Conservation (phyloP, 1,140 invertebrate species). For the Apocrypta bakeri region DNA sequence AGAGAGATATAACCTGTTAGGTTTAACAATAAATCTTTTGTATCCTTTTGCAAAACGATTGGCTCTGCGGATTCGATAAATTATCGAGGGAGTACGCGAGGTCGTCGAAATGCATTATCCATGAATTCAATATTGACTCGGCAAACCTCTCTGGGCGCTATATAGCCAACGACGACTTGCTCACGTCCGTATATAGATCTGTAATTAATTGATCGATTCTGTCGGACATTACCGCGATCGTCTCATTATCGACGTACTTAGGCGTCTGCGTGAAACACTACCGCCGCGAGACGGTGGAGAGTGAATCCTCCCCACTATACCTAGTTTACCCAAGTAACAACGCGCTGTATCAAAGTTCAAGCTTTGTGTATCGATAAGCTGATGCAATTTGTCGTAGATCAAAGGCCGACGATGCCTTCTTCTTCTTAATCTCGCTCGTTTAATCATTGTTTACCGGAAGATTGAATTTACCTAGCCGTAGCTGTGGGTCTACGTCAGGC, state of each 20-base stretch:
- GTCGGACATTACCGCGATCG: slow-evolving; percentile 51
- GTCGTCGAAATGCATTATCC: slow-evolving; percentile 62
- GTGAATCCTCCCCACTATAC: neutral
- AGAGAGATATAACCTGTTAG: neutral
- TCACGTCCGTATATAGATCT: slow-evolving; percentile 56
- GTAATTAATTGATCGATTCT: slow-evolving; percentile 69
- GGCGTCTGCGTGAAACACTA: slow-evolving; percentile 4
- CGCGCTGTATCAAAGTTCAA: neutral
- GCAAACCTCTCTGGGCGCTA: slow-evolving; percentile 60
- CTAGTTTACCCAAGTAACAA: neutral
- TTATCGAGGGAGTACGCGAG: slow-evolving; percentile 8
- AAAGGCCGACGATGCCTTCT: too few relatives aligned
- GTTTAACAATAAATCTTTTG: slow-evolving; percentile 34
- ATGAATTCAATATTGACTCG: slow-evolving; percentile 69
- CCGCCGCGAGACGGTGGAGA: neutral
- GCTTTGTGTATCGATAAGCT: neutral
- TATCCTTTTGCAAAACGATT: slow-evolving; percentile 55
- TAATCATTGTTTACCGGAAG: neutral
- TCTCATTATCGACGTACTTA: slow-evolving; percentile 37
- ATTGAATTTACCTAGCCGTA: neutral
- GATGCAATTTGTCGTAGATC: neutral
- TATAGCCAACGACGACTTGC: neutral
- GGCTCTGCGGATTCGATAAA: slow-evolving; percentile 44
- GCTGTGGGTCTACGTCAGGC: too few relatives aligned
- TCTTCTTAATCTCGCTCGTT: too few relatives aligned